Conservation (phyloP, 2,113 vertebrate genomes). For the Chionodraco myersi region DNA sequence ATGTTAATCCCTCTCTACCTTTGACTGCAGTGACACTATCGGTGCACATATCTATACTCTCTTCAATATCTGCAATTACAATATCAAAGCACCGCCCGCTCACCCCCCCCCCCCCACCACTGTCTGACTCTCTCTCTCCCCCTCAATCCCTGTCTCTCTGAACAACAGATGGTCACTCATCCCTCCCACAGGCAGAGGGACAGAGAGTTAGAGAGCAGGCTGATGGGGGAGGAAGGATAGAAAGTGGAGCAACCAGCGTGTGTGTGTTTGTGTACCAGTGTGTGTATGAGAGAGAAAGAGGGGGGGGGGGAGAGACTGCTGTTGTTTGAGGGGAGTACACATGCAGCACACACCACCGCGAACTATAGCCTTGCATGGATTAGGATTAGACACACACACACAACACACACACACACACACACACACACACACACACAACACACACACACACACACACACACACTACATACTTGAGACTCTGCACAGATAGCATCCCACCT, state of each 20-base stretch:
- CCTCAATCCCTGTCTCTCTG: conserved; percentile 67
- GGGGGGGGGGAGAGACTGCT: background rate
- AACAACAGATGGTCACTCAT: conserved; percentile 81
- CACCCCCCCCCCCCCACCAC: conserved; percentile 38
- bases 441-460: too few relatives aligned
- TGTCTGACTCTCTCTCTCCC: conserved; percentile 40
- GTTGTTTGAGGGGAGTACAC: conserved; percentile 23
- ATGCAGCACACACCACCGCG: conserved; percentile 33
- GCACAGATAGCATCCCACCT: conserved; percentile 51
- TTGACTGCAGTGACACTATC: conserved; percentile 56
- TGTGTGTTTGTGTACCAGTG: conserved; percentile 1
- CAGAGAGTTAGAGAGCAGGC: conserved; percentile 52
- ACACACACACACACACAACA: conserved; percentile 4
- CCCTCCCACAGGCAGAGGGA: conserved; percentile 69
- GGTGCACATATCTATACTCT: conserved; percentile 27
- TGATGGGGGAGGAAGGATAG: conserved; percentile 57
- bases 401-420: background rate
- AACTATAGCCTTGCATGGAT: conserved; percentile 28
- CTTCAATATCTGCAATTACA: conserved; percentile 67
- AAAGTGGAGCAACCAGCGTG: conserved; percentile 67
- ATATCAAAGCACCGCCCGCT: conserved; percentile 46
- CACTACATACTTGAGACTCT: background rate
- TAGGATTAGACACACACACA: conserved; percentile 30
- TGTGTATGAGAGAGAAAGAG: background rate
- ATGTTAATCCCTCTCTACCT: conserved; percentile 62